Conservation (phyloP, 2,113 vertebrate genomes). For the Malurus alboscapulatus region DNA sequence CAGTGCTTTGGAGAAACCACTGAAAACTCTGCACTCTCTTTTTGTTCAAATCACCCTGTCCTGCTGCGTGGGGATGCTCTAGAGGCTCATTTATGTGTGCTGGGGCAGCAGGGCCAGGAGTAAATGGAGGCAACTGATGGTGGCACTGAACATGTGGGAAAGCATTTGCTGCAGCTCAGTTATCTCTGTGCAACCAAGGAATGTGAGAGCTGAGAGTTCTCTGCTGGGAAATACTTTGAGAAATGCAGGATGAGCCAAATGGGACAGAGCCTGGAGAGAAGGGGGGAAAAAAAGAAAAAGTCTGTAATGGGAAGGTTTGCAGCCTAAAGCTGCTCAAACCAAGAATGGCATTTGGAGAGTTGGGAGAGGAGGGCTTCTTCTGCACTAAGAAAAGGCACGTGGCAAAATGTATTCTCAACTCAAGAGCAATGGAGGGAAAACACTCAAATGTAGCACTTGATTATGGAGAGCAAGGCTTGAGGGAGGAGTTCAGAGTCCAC, state of each 20-base stretch:
- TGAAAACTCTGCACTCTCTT: background rate
- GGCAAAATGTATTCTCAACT: background rate
- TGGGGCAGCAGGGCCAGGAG: background rate
- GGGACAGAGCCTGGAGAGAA: background rate
- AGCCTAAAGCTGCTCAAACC: background rate
- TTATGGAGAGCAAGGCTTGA: background rate
- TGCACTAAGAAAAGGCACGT: rapidly evolving
- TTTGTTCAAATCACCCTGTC: background rate
- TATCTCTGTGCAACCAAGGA: background rate
- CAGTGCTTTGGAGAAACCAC: background rate
- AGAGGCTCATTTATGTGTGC: background rate
- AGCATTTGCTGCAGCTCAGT: background rate
- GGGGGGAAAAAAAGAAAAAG: too few relatives aligned
- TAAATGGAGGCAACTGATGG: background rate
- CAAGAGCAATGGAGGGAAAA: background rate
- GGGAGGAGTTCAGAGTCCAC: background rate
- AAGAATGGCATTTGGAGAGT: background rate
- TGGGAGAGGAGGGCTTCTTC: background rate
- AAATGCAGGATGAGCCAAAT: background rate
- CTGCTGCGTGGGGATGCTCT: background rate
- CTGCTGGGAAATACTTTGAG: background rate
- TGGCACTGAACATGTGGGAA: background rate
- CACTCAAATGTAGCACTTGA: background rate
- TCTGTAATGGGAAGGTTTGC: background rate
- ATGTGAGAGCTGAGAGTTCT: background rate